Conservation (phyloP, 2,888 invertebrate genomes). For the Hylaea fasciaria region DNA sequence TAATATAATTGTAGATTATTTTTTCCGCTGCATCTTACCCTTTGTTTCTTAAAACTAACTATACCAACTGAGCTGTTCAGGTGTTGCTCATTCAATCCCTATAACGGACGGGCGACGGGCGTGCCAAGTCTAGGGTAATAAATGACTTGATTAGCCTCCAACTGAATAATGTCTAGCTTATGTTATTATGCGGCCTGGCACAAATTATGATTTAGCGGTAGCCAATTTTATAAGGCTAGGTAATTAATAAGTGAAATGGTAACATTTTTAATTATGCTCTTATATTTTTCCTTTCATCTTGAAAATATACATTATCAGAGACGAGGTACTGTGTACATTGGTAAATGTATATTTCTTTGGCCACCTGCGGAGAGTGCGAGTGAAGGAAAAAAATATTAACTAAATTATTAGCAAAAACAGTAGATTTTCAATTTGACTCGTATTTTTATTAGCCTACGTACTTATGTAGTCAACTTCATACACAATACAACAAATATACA, state of each 20-base stretch:
- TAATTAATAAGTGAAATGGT: conserved; percentile 10
- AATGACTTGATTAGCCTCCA: conserved; percentile 30
- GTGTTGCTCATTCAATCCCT: background rate
- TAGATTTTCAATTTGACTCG: too few species aligned
- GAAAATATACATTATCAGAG: background rate
- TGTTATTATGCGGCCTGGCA: conserved; percentile 24
- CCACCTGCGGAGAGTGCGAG: background rate
- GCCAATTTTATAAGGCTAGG: conserved; percentile 15
- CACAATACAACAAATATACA: too few species aligned
- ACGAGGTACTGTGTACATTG: background rate
- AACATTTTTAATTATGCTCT: conserved; percentile 1
- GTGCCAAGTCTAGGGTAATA: conserved; percentile 19
- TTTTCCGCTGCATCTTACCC: too few species aligned
- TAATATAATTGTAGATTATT: too few species aligned
- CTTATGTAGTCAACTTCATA: too few species aligned
- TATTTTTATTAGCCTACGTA: too few species aligned
- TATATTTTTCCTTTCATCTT: background rate
- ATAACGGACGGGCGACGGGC: conserved; percentile 9
- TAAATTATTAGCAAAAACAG: too few species aligned
- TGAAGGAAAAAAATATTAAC: background rate
- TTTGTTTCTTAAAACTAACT: too few species aligned
- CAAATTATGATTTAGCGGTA: conserved; percentile 28
- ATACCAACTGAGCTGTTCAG: conserved; percentile 3
- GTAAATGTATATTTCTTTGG: background rate
- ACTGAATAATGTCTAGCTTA: conserved; percentile 30